A percentile compares a stretch with the other conserved stretches of the same genome.
Conservation (phyloP, 2,888 invertebrate genomes). For the Alloscopus bannaensis region DNA sequence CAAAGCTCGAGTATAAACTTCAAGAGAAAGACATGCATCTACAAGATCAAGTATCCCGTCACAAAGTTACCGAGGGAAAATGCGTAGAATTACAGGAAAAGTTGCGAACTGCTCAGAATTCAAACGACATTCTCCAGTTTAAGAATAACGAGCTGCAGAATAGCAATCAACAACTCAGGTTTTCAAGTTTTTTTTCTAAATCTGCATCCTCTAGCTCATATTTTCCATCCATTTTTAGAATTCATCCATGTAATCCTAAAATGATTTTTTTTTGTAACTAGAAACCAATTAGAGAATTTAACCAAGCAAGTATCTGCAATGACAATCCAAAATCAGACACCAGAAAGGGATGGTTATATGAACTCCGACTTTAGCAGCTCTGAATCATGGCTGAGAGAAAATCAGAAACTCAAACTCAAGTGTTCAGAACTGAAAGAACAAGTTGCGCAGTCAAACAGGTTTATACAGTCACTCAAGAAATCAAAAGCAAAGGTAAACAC, state of each 20-base stretch:
- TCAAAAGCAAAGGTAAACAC: constrained; percentile 55
- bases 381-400: constrained; percentile 13
- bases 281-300: constrained; percentile 23
- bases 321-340: constrained; percentile 2
- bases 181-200: not conserved
- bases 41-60: not conserved
- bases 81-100: constrained; percentile 28
- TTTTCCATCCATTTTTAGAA: too few species aligned
- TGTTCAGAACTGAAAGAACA: constrained; percentile 49
- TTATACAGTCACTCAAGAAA: constrained; percentile 34
- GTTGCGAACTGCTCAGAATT: constrained; percentile 29
- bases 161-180: constrained; percentile 44
- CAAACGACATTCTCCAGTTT: constrained; percentile 18
- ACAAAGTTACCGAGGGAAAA: constrained; percentile 15
- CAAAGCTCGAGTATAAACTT: constrained; percentile 38
- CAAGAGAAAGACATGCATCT: constrained; percentile 35
- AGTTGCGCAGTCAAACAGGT: constrained; percentile 28
- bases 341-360: constrained; percentile 3
- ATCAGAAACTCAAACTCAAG: constrained; percentile 45
- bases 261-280: too few species aligned
- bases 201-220: not conserved
- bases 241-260: too few species aligned
- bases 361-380: not conserved
- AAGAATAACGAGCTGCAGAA: constrained; percentile 48
- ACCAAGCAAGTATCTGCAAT: constrained; percentile 21